Evolutionary conservation across 92 coral and sea anemone species (phyloP).

Genomic region (Metridium senile): DNA sequence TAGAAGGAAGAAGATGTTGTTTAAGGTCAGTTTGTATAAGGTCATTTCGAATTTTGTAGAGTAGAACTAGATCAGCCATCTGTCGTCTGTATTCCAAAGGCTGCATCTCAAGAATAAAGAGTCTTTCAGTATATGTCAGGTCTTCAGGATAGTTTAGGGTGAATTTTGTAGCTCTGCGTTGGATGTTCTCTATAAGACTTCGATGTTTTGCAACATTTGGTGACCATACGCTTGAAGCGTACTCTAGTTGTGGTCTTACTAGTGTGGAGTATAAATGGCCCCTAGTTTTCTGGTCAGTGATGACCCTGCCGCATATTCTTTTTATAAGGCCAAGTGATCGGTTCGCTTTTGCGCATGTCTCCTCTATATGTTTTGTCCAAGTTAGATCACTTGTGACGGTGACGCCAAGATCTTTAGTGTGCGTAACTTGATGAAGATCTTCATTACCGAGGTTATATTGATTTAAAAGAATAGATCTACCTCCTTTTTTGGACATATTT

Average conservation of each 20-base stretch:
- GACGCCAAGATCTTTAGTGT: slow-evolving; percentile 47
- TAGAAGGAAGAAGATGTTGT: background rate
- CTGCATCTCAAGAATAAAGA: background rate
- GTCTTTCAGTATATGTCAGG: background rate
- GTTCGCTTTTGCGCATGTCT: slow-evolving; percentile 23
- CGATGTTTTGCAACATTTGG: slow-evolving; percentile 19
- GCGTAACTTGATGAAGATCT: slow-evolving; percentile 32
- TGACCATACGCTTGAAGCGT: slow-evolving; percentile 26
- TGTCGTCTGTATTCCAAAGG: slow-evolving; percentile 39
- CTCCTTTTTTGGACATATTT: slow-evolving; percentile 40
- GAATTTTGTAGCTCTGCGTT: slow-evolving; percentile 51
- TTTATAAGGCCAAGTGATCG: slow-evolving; percentile 32
- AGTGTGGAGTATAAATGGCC: slow-evolving; percentile 41
- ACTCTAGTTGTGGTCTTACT: slow-evolving; percentile 53
- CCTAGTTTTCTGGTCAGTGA: slow-evolving; percentile 14
- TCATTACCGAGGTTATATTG: slow-evolving; percentile 36
- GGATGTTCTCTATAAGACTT: slow-evolving; percentile 38
- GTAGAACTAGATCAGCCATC: slow-evolving; percentile 22
- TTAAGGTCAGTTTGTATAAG: background rate
- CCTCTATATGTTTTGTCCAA: slow-evolving; percentile 26
- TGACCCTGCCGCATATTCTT: slow-evolving; percentile 24
- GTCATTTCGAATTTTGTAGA: slow-evolving; percentile 29
- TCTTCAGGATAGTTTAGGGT: slow-evolving; percentile 44
- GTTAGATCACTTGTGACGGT: slow-evolving; percentile 15
- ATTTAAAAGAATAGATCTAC: slow-evolving; percentile 21